A percentile compares a stretch with the other conserved stretches of the same genome.
These are phyloP conservation scores for Dolichotis patagonum DNA, from an alignment of 2,113 vertebrate species.

Conservation along the genomic window DNA sequence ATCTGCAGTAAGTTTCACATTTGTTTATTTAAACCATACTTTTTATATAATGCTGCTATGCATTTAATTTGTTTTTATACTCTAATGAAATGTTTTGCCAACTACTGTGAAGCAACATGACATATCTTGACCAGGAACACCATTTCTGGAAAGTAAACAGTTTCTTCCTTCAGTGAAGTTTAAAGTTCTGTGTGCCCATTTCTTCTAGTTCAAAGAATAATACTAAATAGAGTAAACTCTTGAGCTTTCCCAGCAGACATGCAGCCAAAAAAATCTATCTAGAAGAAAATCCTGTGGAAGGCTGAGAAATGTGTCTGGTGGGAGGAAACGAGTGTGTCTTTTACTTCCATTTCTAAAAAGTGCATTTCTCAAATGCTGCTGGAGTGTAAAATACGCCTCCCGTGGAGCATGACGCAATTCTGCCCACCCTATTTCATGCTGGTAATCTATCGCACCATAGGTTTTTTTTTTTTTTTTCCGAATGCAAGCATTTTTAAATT, in stretches of 20 bases:
- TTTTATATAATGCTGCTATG: background rate
- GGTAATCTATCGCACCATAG: conserved; percentile 70
- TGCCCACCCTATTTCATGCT: conserved; percentile 80
- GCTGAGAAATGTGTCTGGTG: conserved; percentile 73
- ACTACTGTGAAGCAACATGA: background rate
- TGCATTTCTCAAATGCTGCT: conserved; percentile 73
- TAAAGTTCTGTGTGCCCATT: conserved; percentile 20
- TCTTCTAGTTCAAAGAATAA: background rate
- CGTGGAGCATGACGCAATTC: conserved; percentile 71
- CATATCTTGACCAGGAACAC: background rate
- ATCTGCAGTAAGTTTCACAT: background rate
- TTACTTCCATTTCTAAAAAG: conserved; percentile 80
- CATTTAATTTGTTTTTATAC: background rate
- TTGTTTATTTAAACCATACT: background rate
- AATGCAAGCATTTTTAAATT: conserved; percentile 77
- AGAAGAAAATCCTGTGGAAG: conserved; percentile 74
- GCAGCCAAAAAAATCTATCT: conserved; percentile 7
- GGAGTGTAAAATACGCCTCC: conserved; percentile 81
- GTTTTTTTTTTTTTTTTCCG: conserved; percentile 77
- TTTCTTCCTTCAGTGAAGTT: background rate
- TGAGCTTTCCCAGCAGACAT: background rate
- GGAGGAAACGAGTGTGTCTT: conserved; percentile 57
- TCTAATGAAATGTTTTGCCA: background rate
- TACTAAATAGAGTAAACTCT: conserved; percentile 68
- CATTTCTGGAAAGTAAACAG: accelerated